phyloP scores from a whole-genome alignment of 2,797 vertebrate species.

The Pangasius sanitwongsei region DNA sequence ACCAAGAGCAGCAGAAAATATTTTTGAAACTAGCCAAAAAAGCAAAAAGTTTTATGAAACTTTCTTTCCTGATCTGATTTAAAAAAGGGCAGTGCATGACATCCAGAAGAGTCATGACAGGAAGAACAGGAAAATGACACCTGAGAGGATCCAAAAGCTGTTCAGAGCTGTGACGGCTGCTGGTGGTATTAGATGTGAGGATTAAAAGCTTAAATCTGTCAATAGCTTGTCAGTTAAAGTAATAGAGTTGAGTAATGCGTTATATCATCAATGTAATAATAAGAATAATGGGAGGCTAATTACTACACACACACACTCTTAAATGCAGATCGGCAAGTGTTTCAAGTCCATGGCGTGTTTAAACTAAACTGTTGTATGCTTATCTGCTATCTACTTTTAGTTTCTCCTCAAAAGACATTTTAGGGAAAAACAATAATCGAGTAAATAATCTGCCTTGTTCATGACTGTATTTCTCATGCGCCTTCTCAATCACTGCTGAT shows the following conservation, averaged over 20 bases:
- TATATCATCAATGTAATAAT: not conserved
- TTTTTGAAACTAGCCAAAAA: not conserved
- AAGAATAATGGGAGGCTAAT: not conserved
- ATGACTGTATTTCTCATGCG: too few species aligned
- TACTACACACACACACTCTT: not conserved
- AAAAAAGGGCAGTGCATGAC: not conserved
- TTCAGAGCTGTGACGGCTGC: not conserved
- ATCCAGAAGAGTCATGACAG: not conserved
- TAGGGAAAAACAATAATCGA: too few species aligned
- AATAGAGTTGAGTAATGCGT: not conserved
- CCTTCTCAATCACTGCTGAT: too few species aligned
- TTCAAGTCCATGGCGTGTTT: not conserved
- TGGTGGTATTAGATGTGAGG: not conserved
- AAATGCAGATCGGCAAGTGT: too few species aligned
- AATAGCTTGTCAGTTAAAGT: not conserved
- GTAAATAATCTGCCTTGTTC: too few species aligned
- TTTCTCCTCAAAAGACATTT: too few species aligned
- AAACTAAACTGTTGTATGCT: too few species aligned
- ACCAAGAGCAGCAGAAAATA: not conserved
- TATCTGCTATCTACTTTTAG: too few species aligned
- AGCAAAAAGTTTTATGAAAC: not conserved
- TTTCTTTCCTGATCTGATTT: not conserved
- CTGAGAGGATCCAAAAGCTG: not conserved
- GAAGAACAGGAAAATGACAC: not conserved
- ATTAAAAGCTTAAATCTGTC: not conserved